Evolutionary conservation across 1,140 invertebrate species (phyloP), one percentile per base, ranked within the genome.

Genomic region (Stegodyphus dumicola): DNA sequence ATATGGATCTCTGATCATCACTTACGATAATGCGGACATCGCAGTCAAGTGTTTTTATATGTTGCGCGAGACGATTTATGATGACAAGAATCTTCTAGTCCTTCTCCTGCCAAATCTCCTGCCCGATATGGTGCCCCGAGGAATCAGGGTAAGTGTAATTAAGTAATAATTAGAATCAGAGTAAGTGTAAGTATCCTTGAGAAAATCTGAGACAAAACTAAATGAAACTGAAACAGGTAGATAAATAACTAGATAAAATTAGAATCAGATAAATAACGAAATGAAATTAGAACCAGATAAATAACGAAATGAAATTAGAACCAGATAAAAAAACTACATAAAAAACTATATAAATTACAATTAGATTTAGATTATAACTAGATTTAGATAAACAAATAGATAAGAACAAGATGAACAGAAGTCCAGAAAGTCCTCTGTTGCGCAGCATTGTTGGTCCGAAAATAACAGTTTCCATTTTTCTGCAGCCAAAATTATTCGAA

Each of bases 1-100:
- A 91, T 99, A 99, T 91, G 99, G 99, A 73, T 98, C 97, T 77
- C 95, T 99, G 92, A 98, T 99, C 74, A 96, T 99, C 75, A 97
- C 96, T 66, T 99, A 99, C 90, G 97, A 98, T 91, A 97, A 98
- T 91, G 94, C 97, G 15, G 95, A 96, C 89, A 96, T 95, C 89
- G 98, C 98, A 83, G 97, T 99, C 53, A 92, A 94, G 89, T 97
- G 98, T 76, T 95, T 99, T 88, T 98, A 99, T 90, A 95, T 94
- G 87, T 92, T 99, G 80, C 93, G 98, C 90, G 97, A 99, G 92
- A 95, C 96, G 74, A 94, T 93, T 89, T 97, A 96, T 91, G 98
- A 99, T 92, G 98, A 99, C 89, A 99, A 99, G 92, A 97, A 97
- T 91, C 93, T 99, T 88, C 93, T 99, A 95, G 98, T 99, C 87